Conservation (phyloP, 2,113 vertebrate genomes). For the Eolophus roseicapilla region DNA sequence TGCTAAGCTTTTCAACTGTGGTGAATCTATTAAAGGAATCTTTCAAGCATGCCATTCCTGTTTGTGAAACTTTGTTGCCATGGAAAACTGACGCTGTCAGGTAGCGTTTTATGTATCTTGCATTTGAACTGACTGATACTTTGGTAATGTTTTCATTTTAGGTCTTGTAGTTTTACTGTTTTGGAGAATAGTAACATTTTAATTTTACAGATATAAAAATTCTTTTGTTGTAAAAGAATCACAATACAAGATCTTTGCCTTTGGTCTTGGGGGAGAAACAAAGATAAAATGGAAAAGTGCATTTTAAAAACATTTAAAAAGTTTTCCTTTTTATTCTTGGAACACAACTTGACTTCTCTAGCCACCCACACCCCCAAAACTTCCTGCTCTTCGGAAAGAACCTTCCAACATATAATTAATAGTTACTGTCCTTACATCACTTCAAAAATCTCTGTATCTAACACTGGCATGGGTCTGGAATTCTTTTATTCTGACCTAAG, state of each 20-base stretch:
- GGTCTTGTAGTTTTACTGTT: neutral
- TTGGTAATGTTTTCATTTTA: neutral
- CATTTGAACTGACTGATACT: neutral
- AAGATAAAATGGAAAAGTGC: neutral
- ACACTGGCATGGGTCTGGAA: neutral
- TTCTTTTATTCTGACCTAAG: slow-evolving; percentile 8
- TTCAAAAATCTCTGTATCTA: neutral
- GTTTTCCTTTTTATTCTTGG: neutral
- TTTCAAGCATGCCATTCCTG: neutral
- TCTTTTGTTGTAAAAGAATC: neutral
- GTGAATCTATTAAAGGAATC: neutral
- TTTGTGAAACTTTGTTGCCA: neutral
- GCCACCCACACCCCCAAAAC: neutral
- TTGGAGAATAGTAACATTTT: neutral
- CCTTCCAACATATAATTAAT: neutral
- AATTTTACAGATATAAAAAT: neutral
- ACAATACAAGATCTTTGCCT: neutral
- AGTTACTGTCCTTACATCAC: neutral
- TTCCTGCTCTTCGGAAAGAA: neutral
- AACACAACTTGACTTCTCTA: neutral
- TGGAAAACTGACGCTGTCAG: neutral
- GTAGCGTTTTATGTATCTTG: neutral
- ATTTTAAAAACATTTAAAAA: neutral
- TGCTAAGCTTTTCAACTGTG: neutral
- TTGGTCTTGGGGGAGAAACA: neutral